These are phyloP conservation scores for Drosophila buzzatii DNA, from an alignment of 2,888 invertebrate genomes.

Conservation along the genomic window DNA sequence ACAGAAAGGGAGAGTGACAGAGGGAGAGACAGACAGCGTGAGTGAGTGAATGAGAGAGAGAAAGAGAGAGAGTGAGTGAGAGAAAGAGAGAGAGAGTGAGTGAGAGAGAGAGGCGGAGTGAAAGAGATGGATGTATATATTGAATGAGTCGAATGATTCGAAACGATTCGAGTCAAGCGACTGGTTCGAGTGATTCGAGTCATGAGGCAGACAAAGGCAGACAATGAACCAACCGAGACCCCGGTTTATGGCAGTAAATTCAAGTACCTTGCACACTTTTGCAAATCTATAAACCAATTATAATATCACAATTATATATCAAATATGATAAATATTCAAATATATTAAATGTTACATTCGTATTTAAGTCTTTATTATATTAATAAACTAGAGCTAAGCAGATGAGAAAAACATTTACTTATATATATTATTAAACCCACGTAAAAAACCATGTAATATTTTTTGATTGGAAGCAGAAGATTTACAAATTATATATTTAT, in stretches of 20 bases:
- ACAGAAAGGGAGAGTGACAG: background rate
- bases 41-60: background rate
- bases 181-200: conserved; percentile 22
- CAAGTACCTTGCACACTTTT: conserved; percentile 47
- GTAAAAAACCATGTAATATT: background rate
- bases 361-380: conserved; percentile 18
- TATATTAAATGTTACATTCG: conserved; percentile 28
- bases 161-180: conserved; percentile 11
- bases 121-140: conserved; percentile 14
- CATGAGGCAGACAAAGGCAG: conserved; percentile 27
- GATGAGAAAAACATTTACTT: conserved; percentile 3
- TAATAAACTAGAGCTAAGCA: conserved; percentile 4
- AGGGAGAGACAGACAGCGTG: background rate
- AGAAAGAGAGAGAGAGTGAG: background rate
- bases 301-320: background rate
- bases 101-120: background rate
- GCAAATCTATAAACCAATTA: conserved; percentile 31
- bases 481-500: background rate
- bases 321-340: background rate
- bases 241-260: conserved; percentile 17
- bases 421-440: conserved; percentile 18
- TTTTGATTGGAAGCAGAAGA: background rate
- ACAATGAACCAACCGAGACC: conserved; percentile 29
- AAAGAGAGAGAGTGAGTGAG: background rate
- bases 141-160: conserved; percentile 25